Percentiles rank a stretch among this genome's conserved stretches.
phyloP scores from a whole-genome alignment of 2,888 invertebrate species.

The Acronicta aceris region DNA sequence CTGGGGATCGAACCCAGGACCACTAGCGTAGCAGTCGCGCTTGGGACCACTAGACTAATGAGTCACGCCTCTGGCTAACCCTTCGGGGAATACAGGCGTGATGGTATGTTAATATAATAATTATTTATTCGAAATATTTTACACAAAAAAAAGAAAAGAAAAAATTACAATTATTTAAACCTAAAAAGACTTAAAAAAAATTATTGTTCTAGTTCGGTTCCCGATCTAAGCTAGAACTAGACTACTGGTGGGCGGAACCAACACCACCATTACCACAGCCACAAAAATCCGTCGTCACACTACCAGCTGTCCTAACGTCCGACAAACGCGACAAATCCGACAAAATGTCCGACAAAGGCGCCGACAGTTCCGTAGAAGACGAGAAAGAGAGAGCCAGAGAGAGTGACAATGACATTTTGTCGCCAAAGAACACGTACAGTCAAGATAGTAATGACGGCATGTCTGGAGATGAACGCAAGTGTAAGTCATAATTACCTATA shows the following conservation, averaged over 20 bases:
- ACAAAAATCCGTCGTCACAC: constrained; percentile 28
- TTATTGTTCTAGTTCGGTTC: constrained; percentile 90
- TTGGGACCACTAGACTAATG: no score
- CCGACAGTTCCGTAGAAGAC: constrained; percentile 74
- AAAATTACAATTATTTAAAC: no score
- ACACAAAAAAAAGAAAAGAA: no score
- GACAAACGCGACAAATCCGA: constrained; percentile 45
- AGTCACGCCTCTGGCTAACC: no score
- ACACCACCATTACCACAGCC: constrained; percentile 76
- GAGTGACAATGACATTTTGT: constrained; percentile 78
- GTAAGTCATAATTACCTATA: constrained; percentile 60
- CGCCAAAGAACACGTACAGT: constrained; percentile 78
- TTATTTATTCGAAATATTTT: no score
- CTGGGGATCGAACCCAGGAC: no score
- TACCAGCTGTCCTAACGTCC: constrained; percentile 5
- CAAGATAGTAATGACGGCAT: constrained; percentile 85
- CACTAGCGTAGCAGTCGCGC: no score
- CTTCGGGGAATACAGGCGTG: no score
- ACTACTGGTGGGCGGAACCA: constrained; percentile 94
- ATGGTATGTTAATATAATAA: no score
- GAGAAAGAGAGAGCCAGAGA: constrained; percentile 68
- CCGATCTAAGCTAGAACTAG: constrained; percentile 92
- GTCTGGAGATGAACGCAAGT: constrained; percentile 83
- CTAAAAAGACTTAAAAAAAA: no score
- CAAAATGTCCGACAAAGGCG: constrained; percentile 65